Conservation (phyloP, 2,888 invertebrate genomes). For the Pollenia griseotomentosa region DNA sequence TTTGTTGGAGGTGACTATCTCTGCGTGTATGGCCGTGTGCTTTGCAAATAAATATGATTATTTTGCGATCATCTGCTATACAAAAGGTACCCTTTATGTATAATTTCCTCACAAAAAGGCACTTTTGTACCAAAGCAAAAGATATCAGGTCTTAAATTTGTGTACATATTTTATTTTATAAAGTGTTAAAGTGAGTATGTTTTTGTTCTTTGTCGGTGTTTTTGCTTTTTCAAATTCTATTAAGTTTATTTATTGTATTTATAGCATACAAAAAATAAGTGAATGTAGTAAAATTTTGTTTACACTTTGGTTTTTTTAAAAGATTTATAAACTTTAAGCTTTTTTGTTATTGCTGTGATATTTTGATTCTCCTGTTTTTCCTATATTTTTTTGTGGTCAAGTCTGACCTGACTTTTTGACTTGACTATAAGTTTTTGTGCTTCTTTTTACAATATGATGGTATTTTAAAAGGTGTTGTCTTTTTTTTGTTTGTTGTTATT, state of each 20-base stretch:
- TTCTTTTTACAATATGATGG: constrained; percentile 8
- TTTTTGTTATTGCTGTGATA: constrained; percentile 24
- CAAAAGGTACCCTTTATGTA: too few species aligned
- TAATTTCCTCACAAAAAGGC: too few species aligned
- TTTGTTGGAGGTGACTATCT: too few species aligned
- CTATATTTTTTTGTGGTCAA: constrained; percentile 42
- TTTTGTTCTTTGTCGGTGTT: neutral
- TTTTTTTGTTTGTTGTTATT: constrained; percentile 20
- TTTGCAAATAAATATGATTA: too few species aligned
- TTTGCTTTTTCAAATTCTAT: constrained; percentile 31
- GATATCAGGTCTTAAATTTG: too few species aligned
- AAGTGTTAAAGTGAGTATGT: constrained; percentile 3
- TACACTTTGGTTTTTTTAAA: constrained; percentile 59
- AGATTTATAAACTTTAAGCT: constrained; percentile 60
- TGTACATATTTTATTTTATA: constrained; percentile 4
- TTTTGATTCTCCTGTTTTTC: neutral
- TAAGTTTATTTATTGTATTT: constrained; percentile 29
- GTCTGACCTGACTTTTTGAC: constrained; percentile 71
- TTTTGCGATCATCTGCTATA: too few species aligned
- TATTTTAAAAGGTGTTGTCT: constrained; percentile 49
- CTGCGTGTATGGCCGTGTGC: too few species aligned
- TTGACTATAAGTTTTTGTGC: constrained; percentile 42
- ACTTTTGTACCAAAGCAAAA: neutral
- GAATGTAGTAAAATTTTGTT: constrained; percentile 64
- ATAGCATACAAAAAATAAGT: constrained; percentile 21